Base-by-base conservation (phyloP, 2,888 invertebrate genomes). In the Miltochrista miniata region DNA sequence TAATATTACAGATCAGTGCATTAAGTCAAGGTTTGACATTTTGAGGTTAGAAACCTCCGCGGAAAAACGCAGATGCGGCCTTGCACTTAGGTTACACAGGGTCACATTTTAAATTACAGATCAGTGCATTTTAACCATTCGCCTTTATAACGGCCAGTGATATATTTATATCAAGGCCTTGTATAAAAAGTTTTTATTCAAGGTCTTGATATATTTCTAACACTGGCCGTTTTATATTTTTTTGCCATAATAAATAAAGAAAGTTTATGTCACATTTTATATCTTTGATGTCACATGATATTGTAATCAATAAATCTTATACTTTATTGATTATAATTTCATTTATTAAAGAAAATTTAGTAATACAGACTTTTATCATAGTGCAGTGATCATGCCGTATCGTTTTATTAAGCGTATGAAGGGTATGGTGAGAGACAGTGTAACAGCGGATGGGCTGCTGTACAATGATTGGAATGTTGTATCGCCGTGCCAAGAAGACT, bases 401-500 rank as follows among this genome's bases (percentile, higher is more conserved):
- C 31, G 5, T 7, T 34, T 49, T n/a, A 18, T 43, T 5, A 38
- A 38, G n/a, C 13, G n/a, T 39, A 35, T 44, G 34, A 9, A 44
- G 13, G 33, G 38, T 24, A 33, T 39, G 13, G 13, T 9, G n/a
- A 18, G 10, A 31, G 14, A 43, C 5, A 1, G 11, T 11, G 18
- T 10, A 8, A 44, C 33, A 39, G 40, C 33, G 8, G 18, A 45
- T 14, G 41, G 40, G 5, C n/a, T 41, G 1, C 7, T 50, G 13
- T 30, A 41, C 13, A 45, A 18, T 31, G 50, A 50, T 50, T 33
- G 10, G 14, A 13, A 33, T 11, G 35, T 13, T 7, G 30, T 50
- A 11, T 34, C 34, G 14, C 40, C 18, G 7, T 31, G 30, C 11
- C 45, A 50, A 40, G 14, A 12, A 11, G 37, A 45, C 10, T 50